Evolutionary conservation across 2,113 vertebrate genomes (phyloP).

Genomic region (Ammodytes marinus): DNA sequence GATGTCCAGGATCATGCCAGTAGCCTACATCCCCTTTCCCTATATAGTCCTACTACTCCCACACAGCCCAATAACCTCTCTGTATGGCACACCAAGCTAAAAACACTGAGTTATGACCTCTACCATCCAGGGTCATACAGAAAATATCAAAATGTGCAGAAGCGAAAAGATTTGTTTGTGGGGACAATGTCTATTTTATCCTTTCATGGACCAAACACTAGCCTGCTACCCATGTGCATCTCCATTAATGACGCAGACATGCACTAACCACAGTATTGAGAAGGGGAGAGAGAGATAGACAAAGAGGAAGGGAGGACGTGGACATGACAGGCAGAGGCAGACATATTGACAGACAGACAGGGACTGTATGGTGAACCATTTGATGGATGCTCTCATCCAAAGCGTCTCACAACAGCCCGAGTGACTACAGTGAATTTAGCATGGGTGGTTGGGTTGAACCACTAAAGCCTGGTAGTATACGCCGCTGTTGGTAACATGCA

Average conservation of each 20-base stretch:
- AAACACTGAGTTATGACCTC: constrained; percentile 38
- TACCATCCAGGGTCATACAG: constrained; percentile 9
- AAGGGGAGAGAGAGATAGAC: constrained; percentile 9
- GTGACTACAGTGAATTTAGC: neutral
- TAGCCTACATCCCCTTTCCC: neutral
- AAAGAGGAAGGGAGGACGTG: constrained; percentile 4
- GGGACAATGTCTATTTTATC: neutral
- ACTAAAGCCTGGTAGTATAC: neutral
- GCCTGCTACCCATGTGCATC: neutral
- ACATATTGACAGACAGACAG: constrained; percentile 14
- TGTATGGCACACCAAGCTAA: neutral
- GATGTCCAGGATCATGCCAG: neutral
- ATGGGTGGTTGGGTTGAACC: constrained; percentile 33
- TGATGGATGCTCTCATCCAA: constrained; percentile 37
- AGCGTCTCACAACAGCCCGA: constrained; percentile 11
- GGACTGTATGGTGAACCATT: constrained; percentile 11
- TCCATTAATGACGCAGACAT: too few species aligned
- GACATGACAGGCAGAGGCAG: constrained; percentile 29
- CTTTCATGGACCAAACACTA: neutral
- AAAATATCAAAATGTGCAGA: neutral
- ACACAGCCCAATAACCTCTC: constrained; percentile 18
- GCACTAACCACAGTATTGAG: neutral
- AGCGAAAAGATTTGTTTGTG: neutral
- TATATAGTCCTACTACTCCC: neutral
- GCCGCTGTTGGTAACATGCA: constrained; percentile 5